These are phyloP conservation scores for Vombatus ursinus DNA, from an alignment of 2,113 vertebrate species.

Conservation along the genomic window DNA sequence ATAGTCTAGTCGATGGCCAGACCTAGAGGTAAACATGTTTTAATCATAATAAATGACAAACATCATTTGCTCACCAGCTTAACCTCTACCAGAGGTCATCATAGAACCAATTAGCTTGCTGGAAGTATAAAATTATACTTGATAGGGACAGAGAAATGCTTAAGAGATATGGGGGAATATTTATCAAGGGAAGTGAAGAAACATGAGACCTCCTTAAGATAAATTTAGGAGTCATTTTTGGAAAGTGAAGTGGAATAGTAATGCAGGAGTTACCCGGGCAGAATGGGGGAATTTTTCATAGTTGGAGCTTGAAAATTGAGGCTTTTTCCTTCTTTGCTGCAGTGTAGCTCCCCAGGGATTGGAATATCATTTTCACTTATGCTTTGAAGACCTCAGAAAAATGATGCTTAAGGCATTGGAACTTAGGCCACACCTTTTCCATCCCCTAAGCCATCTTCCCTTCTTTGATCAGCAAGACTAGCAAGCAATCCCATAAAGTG, in stretches of 20 bases:
- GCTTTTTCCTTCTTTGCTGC: not conserved
- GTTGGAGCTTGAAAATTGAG: not conserved
- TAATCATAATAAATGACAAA: not conserved
- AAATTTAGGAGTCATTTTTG: not conserved
- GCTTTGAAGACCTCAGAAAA: slow-evolving; percentile 38
- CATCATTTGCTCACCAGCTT: not conserved
- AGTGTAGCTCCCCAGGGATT: not conserved
- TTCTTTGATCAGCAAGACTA: slow-evolving; percentile 43
- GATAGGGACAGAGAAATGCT: slow-evolving; percentile 13
- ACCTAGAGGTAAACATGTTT: no score
- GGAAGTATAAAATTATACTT: not conserved
- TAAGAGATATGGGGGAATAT: not conserved
- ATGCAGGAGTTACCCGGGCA: not conserved
- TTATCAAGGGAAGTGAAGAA: not conserved
- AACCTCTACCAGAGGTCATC: not conserved
- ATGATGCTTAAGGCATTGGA: slow-evolving; percentile 20
- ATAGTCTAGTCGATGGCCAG: no score
- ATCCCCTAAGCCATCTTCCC: not conserved
- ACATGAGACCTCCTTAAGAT: not conserved
- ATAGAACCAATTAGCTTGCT: not conserved
- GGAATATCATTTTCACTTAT: slow-evolving; percentile 5
- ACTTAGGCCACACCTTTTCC: slow-evolving; percentile 11
- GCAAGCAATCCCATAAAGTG: slow-evolving; percentile 8
- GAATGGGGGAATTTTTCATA: not conserved
- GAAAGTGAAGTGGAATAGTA: not conserved